Base-by-base conservation (phyloP, 1,140 invertebrate genomes). In the Danaus melanippus region DNA sequence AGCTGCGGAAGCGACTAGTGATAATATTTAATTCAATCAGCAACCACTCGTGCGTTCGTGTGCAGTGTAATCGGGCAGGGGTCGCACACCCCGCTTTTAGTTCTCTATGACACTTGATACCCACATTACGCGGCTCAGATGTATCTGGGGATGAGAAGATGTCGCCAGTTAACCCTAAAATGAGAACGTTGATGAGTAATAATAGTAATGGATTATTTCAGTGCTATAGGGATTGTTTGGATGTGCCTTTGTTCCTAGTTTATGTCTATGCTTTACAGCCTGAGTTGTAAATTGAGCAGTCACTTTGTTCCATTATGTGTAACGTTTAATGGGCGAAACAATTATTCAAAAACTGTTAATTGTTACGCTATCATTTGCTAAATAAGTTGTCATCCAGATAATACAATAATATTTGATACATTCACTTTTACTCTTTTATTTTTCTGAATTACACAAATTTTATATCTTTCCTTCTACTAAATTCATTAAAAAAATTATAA, bases 81-180 rank as follows among this genome's bases (percentile, higher is more conserved):
- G 60, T 58, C 21, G 46, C 64, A 62, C 67, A 69, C 68, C 61
- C 60, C 60, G 64, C 58, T 66, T 70, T 72, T 66, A 72, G 53
- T 59, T 71, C 71, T 66, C 68, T 71, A 67, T 79, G 77, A 80
- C 71, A 80, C 68, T 74, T 73, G 75, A 80, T 80, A 77, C 66
- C 49, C 60, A 53, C 70, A 70, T 71, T 66, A 72, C 62, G 62
- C 46, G 48, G 66, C 67, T 64, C 65, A 71, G 73, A 74, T 71
- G 72, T 67, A 69, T 65, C 66, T 61, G 60, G 67, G 71, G 71
- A 70, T 69, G 64, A 69, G 63, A 61, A 66, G 60, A 76, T 74
- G 69, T 71, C 76, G 69, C 73, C 69, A 71, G 65, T 79, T 77
- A 79, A 77, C 74, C 74, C 76, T 77, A 70, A 76, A 77, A 77